These are phyloP conservation scores for Calliscelio sp. DNA, from an alignment of 2,888 invertebrate species.

Conservation along the genomic window DNA sequence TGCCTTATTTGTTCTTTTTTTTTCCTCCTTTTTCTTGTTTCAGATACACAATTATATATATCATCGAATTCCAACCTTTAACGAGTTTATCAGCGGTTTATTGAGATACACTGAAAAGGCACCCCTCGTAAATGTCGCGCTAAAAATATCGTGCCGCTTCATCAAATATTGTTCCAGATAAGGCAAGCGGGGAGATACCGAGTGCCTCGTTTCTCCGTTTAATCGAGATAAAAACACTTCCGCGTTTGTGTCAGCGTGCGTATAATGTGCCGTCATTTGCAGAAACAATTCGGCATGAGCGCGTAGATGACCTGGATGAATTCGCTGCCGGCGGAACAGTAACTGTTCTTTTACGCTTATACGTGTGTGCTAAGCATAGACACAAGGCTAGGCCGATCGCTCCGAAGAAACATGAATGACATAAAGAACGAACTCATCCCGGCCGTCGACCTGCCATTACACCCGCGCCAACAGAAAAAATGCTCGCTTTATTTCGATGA, in stretches of 20 bases:
- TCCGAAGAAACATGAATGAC: conserved; percentile 84
- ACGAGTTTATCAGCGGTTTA: conserved; percentile 14
- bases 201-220: conserved; percentile 23
- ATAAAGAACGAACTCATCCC: conserved; percentile 80
- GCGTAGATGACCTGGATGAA: conserved; percentile 67
- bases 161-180: conserved; percentile 48
- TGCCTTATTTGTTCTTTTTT: too few species aligned
- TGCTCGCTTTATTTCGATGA: conserved; percentile 10
- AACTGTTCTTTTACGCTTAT: conserved; percentile 84
- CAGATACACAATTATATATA: too few species aligned
- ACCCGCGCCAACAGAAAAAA: conserved; percentile 11
- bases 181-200: conserved; percentile 18
- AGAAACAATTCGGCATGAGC: conserved; percentile 67
- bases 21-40: too few species aligned
- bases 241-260: conserved; percentile 46
- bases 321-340: conserved; percentile 73
- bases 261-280: conserved; percentile 49
- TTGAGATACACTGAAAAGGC: conserved; percentile 6
- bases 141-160: conserved; percentile 18
- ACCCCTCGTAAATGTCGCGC: conserved; percentile 20
- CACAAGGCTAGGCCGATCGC: conserved; percentile 78
- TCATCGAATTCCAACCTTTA: too few species aligned
- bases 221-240: conserved; percentile 53
- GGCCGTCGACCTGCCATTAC: conserved; percentile 82
- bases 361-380: conserved; percentile 71